Evolutionary conservation across 2,888 invertebrate species (phyloP), one percentile per base, ranked within the genome.

Genomic region (Tinea trinotella): DNA sequence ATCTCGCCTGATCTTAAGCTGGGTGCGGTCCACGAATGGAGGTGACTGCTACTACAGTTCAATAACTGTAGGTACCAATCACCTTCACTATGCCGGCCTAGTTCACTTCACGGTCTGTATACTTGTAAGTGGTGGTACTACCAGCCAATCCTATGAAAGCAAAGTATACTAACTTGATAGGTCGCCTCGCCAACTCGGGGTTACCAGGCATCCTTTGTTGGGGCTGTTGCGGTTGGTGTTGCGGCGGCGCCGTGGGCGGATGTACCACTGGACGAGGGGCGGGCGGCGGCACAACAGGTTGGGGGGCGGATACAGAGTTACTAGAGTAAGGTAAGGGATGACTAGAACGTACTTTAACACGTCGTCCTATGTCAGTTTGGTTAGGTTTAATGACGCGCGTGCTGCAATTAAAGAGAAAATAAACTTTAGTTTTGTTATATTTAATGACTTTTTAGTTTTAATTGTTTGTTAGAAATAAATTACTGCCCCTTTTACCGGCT

Each of bases 361-460:
- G 94, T 62, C 94, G 90, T 57, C 96, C 95, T 68, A 96, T 94
- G 79, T 95, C 94, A 66, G 93, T 93, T 73, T 94, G 94, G 82
- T 94, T 95, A 63, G 94, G 93, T 82, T 97, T 96, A 73, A 97
- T 97, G 77, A 95, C 97, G 76, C 96, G 92, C 68, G 96, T 95
- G 87, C 96, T 95, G 87, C 54, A 88, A 88, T 62, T 7, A 6
- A 34, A 53, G 19, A 53, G n/a, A 36, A 35, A 19, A 46, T 12
- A 46, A 3, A 44, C 15, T 44, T 36, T 36, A 36, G 3, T 36
- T 6, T 12, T 22, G 7, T 22, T 22, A 22, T 22, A 3, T 22
- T 22, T 22, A 22, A 22, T 22, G 22, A 3, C 22, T 22, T n/a
- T n/a, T n/a, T n/a, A n/a, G n/a, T n/a, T n/a, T n/a, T n/a, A n/a